Conservation (phyloP, 1,140 invertebrate species). For the Asobara japonica region DNA sequence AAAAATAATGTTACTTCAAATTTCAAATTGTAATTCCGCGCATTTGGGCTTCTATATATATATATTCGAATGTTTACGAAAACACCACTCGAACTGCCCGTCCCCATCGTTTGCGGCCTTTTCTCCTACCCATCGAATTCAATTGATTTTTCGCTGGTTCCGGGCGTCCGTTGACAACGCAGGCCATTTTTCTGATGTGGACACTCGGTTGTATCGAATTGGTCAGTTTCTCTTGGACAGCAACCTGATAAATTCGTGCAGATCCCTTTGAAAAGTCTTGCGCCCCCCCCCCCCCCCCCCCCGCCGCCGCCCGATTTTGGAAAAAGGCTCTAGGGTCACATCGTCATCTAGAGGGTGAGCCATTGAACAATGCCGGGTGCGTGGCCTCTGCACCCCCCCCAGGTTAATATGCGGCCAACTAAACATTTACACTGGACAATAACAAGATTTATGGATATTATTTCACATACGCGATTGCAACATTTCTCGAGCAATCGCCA, state of each 20-base stretch:
- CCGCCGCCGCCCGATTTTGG: not conserved
- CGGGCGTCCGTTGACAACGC: not conserved
- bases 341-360: slow-evolving; percentile 57
- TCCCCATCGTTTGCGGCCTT: no score
- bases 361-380: slow-evolving; percentile 58
- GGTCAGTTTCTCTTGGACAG: not conserved
- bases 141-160: no score
- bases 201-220: not conserved
- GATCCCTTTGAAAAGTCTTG: not conserved
- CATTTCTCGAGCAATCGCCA: not conserved
- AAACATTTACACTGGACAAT: slow-evolving; percentile 63
- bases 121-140: no score
- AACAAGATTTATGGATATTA: slow-evolving; percentile 60
- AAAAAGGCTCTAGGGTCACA: slow-evolving; percentile 46
- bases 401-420: slow-evolving; percentile 66
- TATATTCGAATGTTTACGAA: no score
- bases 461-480: not conserved
- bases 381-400: slow-evolving; percentile 59
- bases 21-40: no score
- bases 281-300: no score
- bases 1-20: no score
- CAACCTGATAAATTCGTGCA: not conserved
- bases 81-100: no score
- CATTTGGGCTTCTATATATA: no score
- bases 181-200: not conserved